Evolutionary conservation across 2,888 invertebrate species (phyloP).

Genomic region (Diaphora mendica): DNA sequence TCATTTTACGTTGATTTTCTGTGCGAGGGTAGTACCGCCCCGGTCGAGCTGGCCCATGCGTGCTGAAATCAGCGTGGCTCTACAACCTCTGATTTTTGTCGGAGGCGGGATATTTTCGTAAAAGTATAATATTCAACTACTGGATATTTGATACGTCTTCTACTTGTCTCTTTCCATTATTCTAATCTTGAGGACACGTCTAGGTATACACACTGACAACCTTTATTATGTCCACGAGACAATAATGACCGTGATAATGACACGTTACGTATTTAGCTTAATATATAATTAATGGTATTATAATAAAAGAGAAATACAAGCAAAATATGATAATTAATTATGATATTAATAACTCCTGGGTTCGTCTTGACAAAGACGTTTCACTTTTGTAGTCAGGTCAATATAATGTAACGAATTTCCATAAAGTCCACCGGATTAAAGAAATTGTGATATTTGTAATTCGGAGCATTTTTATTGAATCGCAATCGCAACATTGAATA

Average conservation of each 20-base stretch:
- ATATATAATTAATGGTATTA: neutral
- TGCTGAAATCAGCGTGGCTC: too few species aligned
- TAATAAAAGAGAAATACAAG: neutral
- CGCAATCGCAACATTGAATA: slow-evolving; percentile 7
- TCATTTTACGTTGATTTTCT: too few species aligned
- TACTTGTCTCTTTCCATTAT: slow-evolving; percentile 1
- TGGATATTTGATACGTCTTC: neutral
- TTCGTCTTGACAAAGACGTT: neutral
- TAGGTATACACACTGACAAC: neutral
- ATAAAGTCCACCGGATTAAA: neutral
- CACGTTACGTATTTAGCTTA: neutral
- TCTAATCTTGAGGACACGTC: neutral
- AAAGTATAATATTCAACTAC: neutral
- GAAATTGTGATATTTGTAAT: slow-evolving; percentile 8
- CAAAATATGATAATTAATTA: neutral
- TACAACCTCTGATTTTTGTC: too few species aligned
- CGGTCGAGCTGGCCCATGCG: too few species aligned
- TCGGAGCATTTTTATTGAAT: slow-evolving; percentile 13
- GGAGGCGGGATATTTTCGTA: too few species aligned
- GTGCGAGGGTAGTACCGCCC: too few species aligned
- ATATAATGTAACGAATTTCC: neutral
- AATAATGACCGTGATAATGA: too few species aligned
- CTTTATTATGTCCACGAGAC: neutral
- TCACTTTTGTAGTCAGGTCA: neutral
- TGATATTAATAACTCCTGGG: neutral